Base-by-base conservation (phyloP, 2,888 invertebrate species). In the Epinotia demarniana region DNA sequence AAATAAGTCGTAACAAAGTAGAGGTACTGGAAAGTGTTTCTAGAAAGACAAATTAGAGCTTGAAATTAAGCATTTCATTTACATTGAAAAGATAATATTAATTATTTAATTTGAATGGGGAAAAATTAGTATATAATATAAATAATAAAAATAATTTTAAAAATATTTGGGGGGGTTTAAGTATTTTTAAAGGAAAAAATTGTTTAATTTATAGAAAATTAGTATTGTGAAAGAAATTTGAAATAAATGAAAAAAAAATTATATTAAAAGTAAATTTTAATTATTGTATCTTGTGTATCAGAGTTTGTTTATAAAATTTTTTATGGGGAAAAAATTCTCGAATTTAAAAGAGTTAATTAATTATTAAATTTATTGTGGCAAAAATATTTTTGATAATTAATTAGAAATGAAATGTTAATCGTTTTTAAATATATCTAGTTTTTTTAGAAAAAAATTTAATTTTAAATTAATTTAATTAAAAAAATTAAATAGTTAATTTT, bases 1-100 rank as follows among this genome's bases (percentile, higher is more conserved):
- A 92, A 95, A 96, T 95, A 96, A 96, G 96, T 96, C 96, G 96
- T 96, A 96, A 96, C 96, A 96, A 95, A 96, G 96, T 96, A 96
- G 96, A 92, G 90, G 93, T 96, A 96, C 95, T 95, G 96, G 96
- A 96, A 96, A 95, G 95, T 96, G 95, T 94, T 91, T 94, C 95
- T 96, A 95, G 96, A 94, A 93, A 92, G 92, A 84, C 94, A 95
- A 94, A 94, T 95, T 95, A 95, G 91, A 95, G 94, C 95, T 96
- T 95, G 91, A 85, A 91, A 84, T 79, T 86, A 95, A 95, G 95
- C 88, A 90, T 95, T 95, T 95, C 95, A 95, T 94, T 96, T 96
- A 96, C 95, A 96, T 94, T 95, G 94, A 95, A 94, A 94, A 90
- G 90, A 94, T 90, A 92, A 89, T 92, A 92, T 89, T 85, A 53